A percentile compares a stretch with the other conserved stretches of the same genome.
These are phyloP conservation scores for Melinaea marsaeus DNA, from an alignment of 2,888 invertebrate genomes.

Conservation along the genomic window DNA sequence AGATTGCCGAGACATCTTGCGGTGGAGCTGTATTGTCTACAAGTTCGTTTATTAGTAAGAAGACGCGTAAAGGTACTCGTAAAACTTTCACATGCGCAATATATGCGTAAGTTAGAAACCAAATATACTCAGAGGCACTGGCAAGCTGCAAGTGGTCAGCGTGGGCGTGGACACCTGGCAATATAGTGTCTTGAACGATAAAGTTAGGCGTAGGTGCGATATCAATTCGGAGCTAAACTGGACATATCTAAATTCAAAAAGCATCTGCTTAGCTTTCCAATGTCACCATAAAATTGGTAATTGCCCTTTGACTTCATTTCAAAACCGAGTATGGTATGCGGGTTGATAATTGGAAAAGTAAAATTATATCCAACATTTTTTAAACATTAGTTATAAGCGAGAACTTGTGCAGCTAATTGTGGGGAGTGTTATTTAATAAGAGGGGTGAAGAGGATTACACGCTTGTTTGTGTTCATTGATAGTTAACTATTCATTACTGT, in stretches of 20 bases:
- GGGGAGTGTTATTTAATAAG: conserved; percentile 50
- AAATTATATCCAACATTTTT: conserved; percentile 38
- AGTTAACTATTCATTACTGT: conserved; percentile 65
- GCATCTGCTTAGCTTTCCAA: too few relatives aligned
- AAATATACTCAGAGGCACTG: conserved; percentile 69
- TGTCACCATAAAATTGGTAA: too few relatives aligned
- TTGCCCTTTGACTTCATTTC: conserved; percentile 45
- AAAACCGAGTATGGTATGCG: conserved; percentile 59
- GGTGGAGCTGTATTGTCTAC: conserved; percentile 65
- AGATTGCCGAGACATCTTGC: conserved; percentile 64
- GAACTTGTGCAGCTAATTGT: conserved; percentile 43
- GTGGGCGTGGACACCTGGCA: conserved; percentile 76
- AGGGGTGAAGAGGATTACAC: conserved; percentile 62
- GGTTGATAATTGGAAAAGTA: conserved; percentile 62
- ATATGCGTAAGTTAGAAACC: conserved; percentile 68
- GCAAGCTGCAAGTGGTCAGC: conserved; percentile 58
- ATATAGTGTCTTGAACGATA: conserved; percentile 58
- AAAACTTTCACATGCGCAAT: conserved; percentile 76
- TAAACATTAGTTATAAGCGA: conserved; percentile 3
- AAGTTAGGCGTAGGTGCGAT: conserved; percentile 35
- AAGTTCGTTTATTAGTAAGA: conserved; percentile 65
- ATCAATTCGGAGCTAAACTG: conserved; percentile 33
- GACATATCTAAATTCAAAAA: conserved; percentile 30
- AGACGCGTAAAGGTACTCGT: conserved; percentile 72
- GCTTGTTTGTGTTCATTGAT: conserved; percentile 58